Evolutionary conservation across 2,797 vertebrate species (phyloP).

Genomic region (Tachyglossus aculeatus): DNA sequence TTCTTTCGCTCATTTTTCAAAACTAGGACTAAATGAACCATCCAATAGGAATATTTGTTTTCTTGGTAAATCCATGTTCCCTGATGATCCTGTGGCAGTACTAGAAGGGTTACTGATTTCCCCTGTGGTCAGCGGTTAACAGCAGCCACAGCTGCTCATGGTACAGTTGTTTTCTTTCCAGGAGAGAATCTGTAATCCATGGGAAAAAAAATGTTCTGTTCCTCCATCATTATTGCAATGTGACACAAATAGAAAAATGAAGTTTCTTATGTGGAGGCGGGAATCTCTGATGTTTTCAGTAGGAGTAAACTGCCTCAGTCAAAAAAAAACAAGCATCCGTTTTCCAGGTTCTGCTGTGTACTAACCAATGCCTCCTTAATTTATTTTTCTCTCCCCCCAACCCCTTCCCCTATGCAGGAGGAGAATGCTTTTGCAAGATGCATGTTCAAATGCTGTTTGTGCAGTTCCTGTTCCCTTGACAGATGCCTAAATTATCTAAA

Average conservation of each 20-base stretch:
- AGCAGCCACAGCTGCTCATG: constrained; percentile 5
- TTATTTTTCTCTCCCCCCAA: background rate
- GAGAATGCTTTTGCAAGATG: constrained; percentile 46
- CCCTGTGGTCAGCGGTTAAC: constrained; percentile 32
- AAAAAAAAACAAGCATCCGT: background rate
- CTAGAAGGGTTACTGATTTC: background rate
- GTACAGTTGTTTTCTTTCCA: constrained; percentile 44
- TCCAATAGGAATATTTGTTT: too few species aligned
- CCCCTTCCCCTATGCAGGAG: constrained; percentile 36
- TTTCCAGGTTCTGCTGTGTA: background rate
- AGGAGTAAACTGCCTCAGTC: fast-evolving
- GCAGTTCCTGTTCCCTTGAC: constrained; percentile 67
- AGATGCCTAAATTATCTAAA: constrained; percentile 63
- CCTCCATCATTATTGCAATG: constrained; percentile 27
- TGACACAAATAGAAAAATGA: constrained; percentile 36
- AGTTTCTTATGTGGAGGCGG: constrained; percentile 12
- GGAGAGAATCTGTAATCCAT: constrained; percentile 15
- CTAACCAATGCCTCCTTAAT: constrained; percentile 33
- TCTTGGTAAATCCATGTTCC: too few species aligned
- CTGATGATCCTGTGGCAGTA: background rate
- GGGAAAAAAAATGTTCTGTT: background rate
- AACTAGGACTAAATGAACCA: too few species aligned
- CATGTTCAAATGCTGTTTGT: constrained; percentile 61
- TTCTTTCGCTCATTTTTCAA: too few species aligned
- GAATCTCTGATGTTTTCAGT: background rate